Conservation (phyloP, 2,888 invertebrate genomes). For the Dorcus hopei region DNA sequence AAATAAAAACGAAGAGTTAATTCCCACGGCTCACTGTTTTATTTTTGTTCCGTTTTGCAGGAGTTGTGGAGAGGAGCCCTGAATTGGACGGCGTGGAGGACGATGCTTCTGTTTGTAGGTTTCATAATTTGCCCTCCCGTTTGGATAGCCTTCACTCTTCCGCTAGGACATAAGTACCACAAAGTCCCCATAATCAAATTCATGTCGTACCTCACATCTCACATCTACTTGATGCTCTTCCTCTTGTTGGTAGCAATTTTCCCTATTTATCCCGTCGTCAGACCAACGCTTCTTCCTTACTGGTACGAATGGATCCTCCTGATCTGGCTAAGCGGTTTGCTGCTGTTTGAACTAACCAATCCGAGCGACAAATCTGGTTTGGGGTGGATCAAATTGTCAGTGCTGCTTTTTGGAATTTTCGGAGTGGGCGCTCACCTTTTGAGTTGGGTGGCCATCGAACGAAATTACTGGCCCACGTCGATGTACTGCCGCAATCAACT, state of each 20-base stretch:
- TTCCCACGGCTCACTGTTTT: too few species aligned
- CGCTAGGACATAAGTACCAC: constrained; percentile 91
- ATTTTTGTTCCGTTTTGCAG: constrained; percentile 49
- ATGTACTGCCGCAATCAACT: constrained; percentile 96
- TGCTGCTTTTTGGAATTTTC: constrained; percentile 82
- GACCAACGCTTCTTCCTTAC: constrained; percentile 77
- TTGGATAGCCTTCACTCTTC: constrained; percentile 94
- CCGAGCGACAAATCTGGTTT: constrained; percentile 96
- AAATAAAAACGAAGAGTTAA: background rate
- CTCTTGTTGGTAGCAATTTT: constrained; percentile 87
- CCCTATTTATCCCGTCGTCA: constrained; percentile 79
- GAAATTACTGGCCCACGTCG: constrained; percentile 76
- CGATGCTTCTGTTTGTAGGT: constrained; percentile 86
- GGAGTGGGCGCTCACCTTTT: constrained; percentile 87
- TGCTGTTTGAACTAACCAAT: constrained; percentile 95
- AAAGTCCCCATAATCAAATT: constrained; percentile 99
- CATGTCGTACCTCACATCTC: constrained; percentile 98
- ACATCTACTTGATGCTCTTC: constrained; percentile 94
- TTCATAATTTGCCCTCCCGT: constrained; percentile 94
- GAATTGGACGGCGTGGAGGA: constrained; percentile 95
- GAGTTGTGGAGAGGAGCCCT: constrained; percentile 98
- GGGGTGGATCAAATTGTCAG: constrained; percentile 89
- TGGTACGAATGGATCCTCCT: constrained; percentile 97
- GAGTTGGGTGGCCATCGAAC: constrained; percentile 68
- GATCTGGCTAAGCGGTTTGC: constrained; percentile 90